Conservation (phyloP, 2,888 invertebrate species). For the Caenorhabditis doughertyi region DNA sequence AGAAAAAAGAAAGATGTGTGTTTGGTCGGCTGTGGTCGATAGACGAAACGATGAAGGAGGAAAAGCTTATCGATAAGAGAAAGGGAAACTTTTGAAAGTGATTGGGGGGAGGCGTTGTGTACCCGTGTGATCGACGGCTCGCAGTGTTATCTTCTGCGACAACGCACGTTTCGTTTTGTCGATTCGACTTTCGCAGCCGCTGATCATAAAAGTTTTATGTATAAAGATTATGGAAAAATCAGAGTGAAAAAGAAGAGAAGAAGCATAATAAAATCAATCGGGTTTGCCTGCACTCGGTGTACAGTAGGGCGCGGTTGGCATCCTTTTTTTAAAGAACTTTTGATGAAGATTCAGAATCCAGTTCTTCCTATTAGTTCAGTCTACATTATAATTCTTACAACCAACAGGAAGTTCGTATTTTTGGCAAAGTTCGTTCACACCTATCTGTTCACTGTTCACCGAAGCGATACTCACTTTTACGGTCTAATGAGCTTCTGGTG, state of each 20-base stretch:
- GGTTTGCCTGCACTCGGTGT: slow-evolving; percentile 48
- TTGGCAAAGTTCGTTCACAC: not conserved
- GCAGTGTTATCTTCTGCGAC: slow-evolving; percentile 26
- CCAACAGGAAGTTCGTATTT: not conserved
- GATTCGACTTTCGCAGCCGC: slow-evolving; percentile 21
- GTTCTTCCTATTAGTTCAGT: not conserved
- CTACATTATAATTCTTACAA: not conserved
- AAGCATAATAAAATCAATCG: slow-evolving; percentile 45
- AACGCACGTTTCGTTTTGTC: slow-evolving; percentile 32
- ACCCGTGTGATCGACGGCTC: slow-evolving; percentile 46
- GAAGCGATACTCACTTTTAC: not conserved
- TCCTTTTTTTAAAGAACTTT: slow-evolving; percentile 2
- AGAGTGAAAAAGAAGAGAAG: slow-evolving; percentile 17
- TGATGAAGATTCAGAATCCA: not conserved
- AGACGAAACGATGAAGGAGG: slow-evolving; percentile 32
- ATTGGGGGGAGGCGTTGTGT: slow-evolving; percentile 34
- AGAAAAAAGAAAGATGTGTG: slow-evolving; percentile 27
- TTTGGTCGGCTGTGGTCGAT: slow-evolving; percentile 39
- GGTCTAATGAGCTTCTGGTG: slow-evolving; percentile 10
- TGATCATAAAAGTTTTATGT: slow-evolving; percentile 53
- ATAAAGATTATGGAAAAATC: slow-evolving; percentile 9
- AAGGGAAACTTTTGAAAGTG: slow-evolving; percentile 58
- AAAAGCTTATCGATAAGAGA: slow-evolving; percentile 41
- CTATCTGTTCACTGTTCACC: not conserved
- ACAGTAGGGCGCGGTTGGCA: slow-evolving; percentile 25